A percentile compares a stretch with the other conserved stretches of the same genome.
Conservation (phyloP, 2,113 vertebrate genomes). For the Pungitius pungitius region DNA sequence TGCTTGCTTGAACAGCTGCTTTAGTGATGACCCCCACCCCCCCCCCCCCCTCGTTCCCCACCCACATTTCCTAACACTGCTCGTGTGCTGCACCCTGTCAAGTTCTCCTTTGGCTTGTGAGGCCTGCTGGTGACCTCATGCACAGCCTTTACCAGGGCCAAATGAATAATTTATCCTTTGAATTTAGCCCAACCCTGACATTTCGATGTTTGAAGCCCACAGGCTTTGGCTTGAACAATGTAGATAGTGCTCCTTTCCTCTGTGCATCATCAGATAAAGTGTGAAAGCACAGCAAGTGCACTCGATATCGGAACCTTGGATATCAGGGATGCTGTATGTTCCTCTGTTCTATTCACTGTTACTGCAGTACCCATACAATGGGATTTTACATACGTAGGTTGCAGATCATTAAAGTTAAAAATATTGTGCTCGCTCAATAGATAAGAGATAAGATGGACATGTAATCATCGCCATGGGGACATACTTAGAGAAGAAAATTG, state of each 20-base stretch:
- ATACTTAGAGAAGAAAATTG: constrained; percentile 23
- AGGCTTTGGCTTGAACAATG: constrained; percentile 74
- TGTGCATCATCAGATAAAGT: constrained; percentile 72
- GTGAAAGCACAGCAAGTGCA: constrained; percentile 59
- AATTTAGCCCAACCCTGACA: constrained; percentile 79
- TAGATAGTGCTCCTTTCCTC: constrained; percentile 68
- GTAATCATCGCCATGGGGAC: constrained; percentile 34
- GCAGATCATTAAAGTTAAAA: constrained; percentile 50
- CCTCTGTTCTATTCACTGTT: constrained; percentile 54
- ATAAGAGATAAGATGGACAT: constrained; percentile 36
- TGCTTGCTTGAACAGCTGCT: constrained; percentile 83
- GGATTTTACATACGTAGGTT: constrained; percentile 39
- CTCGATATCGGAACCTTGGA: constrained; percentile 62
- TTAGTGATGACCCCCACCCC: constrained; percentile 59
- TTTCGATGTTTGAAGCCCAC: constrained; percentile 78
- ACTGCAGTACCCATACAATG: constrained; percentile 29
- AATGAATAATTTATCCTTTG: constrained; percentile 83
- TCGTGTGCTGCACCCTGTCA: constrained; percentile 80
- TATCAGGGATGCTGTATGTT: constrained; percentile 52
- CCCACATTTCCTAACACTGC: constrained; percentile 65
- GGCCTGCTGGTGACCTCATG: constrained; percentile 77
- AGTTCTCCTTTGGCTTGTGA: constrained; percentile 74
- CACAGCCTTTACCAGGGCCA: constrained; percentile 75
- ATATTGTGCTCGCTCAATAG: constrained; percentile 46
- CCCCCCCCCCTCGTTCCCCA: background rate